Conservation (phyloP, 2,888 invertebrate genomes). For the Acrobasis repandana region DNA sequence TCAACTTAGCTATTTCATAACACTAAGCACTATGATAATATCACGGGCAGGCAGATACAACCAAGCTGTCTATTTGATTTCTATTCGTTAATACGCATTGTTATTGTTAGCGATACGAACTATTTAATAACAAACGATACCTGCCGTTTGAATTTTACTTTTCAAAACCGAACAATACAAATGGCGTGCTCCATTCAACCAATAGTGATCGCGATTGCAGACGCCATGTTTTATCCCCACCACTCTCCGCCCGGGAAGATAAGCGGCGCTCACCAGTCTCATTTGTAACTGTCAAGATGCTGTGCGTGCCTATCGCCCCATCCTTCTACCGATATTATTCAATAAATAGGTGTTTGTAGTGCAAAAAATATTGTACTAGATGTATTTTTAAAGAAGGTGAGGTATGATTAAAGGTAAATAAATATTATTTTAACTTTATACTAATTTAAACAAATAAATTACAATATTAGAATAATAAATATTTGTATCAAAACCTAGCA, state of each 20-base stretch:
- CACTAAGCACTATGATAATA: too few species aligned
- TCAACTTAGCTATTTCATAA: too few species aligned
- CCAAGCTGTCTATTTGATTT: background rate
- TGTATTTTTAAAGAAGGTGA: too few species aligned
- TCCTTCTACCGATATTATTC: background rate
- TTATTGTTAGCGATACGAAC: too few species aligned
- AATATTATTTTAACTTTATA: too few species aligned
- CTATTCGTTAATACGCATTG: background rate
- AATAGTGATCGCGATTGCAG: constrained; percentile 39
- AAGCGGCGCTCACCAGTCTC: constrained; percentile 39
- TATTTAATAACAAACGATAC: background rate
- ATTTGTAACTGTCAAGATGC: constrained; percentile 42
- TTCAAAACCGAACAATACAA: constrained; percentile 28
- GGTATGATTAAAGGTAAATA: too few species aligned
- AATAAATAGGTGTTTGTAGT: too few species aligned
- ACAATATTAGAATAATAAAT: too few species aligned
- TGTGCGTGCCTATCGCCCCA: background rate
- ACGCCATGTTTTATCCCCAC: constrained; percentile 66
- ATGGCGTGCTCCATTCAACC: constrained; percentile 33
- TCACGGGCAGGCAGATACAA: background rate
- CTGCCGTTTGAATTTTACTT: constrained; percentile 19
- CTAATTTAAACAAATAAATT: too few species aligned
- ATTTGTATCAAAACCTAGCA: too few species aligned
- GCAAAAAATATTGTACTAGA: too few species aligned
- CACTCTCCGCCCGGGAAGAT: constrained; percentile 36